Evolutionary conservation across 2,113 vertebrate genomes (phyloP), one percentile per base, ranked within the genome.

Genomic region (Acanthochromis polyacanthus): DNA sequence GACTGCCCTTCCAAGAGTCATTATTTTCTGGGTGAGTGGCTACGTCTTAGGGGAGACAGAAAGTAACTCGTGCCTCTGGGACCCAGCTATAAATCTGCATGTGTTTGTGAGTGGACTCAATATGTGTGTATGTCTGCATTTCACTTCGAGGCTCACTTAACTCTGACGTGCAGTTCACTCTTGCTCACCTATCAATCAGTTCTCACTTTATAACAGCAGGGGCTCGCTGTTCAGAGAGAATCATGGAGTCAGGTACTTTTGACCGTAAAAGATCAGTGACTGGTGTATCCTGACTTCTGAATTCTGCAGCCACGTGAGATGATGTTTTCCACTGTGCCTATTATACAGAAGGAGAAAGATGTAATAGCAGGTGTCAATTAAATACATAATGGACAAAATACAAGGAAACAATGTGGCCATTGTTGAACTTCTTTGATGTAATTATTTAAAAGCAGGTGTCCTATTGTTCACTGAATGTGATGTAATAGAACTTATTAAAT

Each of bases 21-120:
- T 79, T 88, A 82, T 87, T 90, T 91, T 90, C 82, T 71, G 75
- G 81, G 63, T 87, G 73, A 90, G 63, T 70, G 78, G 82, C 69
- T 77, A 14, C 61, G 45, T 86, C 73, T 72, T 53, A 71, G 45
- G 38, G 66, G 75, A 89, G 85, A 87, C 83, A 67, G 89, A 71
- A 5, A 81, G 73, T 89, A 88, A 89, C 57, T 91, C 88, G 73
- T 86, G 78, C 77, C 79, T 81, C 66, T 32, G 36, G 77, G 65
- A 71, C 36, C 73, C 62, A 60, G 66, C 85, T 69, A 74, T 93
- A 92, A 91, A 92, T 92, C 68, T 87, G 69, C 64, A 67, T 32
- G 67, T 53, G 50, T 48, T 23, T 53, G 57, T 36, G 57, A 62
- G 40, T 43, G 50, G 23, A 23, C 59, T 28, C 40, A 40, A 61